phyloP scores from a whole-genome alignment of 2,888 invertebrate species.

The Pomacea canaliculata region DNA sequence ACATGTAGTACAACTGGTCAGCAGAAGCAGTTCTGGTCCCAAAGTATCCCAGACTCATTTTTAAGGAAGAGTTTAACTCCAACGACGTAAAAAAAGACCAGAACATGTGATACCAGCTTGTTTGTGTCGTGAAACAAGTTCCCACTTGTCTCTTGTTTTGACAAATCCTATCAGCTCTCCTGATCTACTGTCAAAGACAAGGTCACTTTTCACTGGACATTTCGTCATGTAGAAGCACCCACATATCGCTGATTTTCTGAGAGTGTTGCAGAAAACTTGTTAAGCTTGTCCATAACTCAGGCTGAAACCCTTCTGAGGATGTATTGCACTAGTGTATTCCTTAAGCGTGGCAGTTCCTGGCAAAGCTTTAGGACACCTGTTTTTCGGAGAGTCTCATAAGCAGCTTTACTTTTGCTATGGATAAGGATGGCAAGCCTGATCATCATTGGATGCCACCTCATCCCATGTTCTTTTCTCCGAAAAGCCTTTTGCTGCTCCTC shows the following conservation, averaged over 20 bases:
- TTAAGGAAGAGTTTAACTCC: background rate
- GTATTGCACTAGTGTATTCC: slow-evolving; percentile 3
- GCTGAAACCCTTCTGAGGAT: background rate
- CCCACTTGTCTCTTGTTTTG: background rate
- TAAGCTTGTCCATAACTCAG: background rate
- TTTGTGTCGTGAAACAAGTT: background rate
- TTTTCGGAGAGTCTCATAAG: background rate
- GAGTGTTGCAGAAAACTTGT: background rate
- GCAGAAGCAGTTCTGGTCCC: background rate
- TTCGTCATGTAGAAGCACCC: slow-evolving; percentile 8
- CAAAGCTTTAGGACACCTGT: slow-evolving; percentile 6
- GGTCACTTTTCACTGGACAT: slow-evolving; percentile 9
- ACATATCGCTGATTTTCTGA: background rate
- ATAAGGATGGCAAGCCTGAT: background rate
- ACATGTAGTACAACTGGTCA: background rate
- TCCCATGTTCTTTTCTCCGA: background rate
- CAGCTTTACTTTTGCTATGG: background rate
- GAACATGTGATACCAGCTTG: background rate
- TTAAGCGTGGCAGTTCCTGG: background rate
- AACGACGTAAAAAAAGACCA: slow-evolving; percentile 3
- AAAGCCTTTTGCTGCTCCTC: slow-evolving; percentile 9
- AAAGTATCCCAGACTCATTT: background rate
- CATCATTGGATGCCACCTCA: slow-evolving; percentile 15
- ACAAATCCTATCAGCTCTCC: background rate
- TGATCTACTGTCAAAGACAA: slow-evolving; percentile 1